Base-by-base conservation (phyloP, 2,888 invertebrate genomes). In the Zhuqinia jingwanae region DNA sequence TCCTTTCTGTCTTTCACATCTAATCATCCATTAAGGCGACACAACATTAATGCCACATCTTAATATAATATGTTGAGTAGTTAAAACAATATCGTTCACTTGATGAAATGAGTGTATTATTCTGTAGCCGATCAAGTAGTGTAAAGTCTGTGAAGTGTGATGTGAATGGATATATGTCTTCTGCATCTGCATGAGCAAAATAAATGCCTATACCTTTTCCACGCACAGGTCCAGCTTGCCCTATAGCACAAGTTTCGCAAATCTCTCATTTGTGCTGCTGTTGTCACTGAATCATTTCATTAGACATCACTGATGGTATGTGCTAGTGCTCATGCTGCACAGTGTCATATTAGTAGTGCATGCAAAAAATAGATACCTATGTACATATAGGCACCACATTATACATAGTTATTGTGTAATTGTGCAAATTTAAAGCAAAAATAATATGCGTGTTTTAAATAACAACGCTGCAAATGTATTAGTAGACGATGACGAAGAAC, bases 391-490 rank as follows among this genome's bases (percentile, higher is more conserved):
- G 20, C 20, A 47, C 15, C n/a, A n/a, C 0, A 65, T 65, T 50
- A 50, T 2, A 17, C n/a, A 20, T 36, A 15, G 25, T 73, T 11
- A 13, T 27, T 73, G 73, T 73, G 30, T 73, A 25, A 17, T 58
- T 25, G 10, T 58, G 15, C 30, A 73, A 20, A 75, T 73, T n/a
- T n/a, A 47, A 53, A 56, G 53, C 30, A 53, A 36, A 75, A 75
- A 75, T 53, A 76, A 58, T 76, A 76, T 76, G 76, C 30, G 76
- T 22, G 58, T 76, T 76, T 76, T 76, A 76, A 76, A 75, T 70
- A 70, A 47, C 30, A 30, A 27, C 56, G 20, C 30, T 56, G 56
- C 13, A 53, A 56, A 58, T 56, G 25, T 53, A 53, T 17, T 58
- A 76, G 56, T 76, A 58, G 17, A 36, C 27, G 25, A 58, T 76